A percentile compares a stretch with the other conserved stretches of the same genome.
Conservation (phyloP, 2,888 invertebrate genomes). For the Leucozona laternaria region DNA sequence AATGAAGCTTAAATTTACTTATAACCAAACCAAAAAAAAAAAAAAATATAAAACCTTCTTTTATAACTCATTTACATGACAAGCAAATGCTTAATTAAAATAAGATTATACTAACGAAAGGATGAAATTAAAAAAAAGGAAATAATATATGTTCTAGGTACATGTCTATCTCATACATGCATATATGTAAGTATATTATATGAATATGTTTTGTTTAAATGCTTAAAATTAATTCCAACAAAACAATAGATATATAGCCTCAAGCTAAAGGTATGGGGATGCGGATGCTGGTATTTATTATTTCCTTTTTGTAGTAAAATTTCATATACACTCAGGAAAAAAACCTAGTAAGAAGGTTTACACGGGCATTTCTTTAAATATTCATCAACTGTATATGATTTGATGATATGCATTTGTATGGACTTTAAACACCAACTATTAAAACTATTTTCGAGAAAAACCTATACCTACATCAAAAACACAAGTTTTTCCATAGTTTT, state of each 20-base stretch:
- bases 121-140: constrained; percentile 14
- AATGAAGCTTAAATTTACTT: constrained; percentile 2
- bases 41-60: not conserved
- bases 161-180: too few relatives aligned
- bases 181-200: not conserved
- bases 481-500: too few relatives aligned
- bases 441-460: too few relatives aligned
- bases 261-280: too few relatives aligned
- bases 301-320: not conserved
- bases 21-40: not conserved
- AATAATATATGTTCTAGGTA: not conserved
- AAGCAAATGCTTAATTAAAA: constrained; percentile 39
- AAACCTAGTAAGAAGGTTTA: too few relatives aligned
- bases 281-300: not conserved
- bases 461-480: too few relatives aligned
- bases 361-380: too few relatives aligned
- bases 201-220: constrained; percentile 11
- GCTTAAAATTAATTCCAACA: constrained; percentile 27
- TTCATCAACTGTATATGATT: too few relatives aligned
- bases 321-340: not conserved
- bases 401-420: too few relatives aligned
- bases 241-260: not conserved
- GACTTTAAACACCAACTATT: too few relatives aligned
- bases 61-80: constrained; percentile 27
- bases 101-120: constrained; percentile 40